Percentiles rank a stretch among this genome's conserved stretches.
Evolutionary conservation across 2,797 vertebrate species (phyloP).

Genomic region (Echeneis naucrates): DNA sequence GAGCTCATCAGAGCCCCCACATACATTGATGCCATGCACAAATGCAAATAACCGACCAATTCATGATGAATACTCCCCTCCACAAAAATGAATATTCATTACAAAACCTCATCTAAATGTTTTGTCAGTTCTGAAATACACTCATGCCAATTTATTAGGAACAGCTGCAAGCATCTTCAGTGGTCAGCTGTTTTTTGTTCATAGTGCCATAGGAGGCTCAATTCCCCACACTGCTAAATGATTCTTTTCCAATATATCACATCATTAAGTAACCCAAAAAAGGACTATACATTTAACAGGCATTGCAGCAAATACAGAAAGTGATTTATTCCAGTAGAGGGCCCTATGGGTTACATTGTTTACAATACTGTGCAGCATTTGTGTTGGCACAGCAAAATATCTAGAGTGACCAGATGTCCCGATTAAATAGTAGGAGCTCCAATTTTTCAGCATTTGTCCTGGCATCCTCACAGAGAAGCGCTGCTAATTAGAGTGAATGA

Average conservation of each 20-base stretch:
- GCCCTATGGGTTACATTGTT: slow-evolving; percentile 13
- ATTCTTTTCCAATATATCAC: neutral
- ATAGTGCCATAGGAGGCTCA: neutral
- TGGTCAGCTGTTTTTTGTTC: neutral
- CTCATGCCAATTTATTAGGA: neutral
- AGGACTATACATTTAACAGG: neutral
- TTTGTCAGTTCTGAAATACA: neutral
- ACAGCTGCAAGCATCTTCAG: neutral
- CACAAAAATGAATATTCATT: neutral
- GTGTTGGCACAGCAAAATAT: slow-evolving; percentile 47
- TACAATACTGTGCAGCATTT: slow-evolving; percentile 33
- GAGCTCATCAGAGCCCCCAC: neutral
- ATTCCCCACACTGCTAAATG: neutral
- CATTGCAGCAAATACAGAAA: neutral
- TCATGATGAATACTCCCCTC: neutral
- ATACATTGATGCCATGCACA: neutral
- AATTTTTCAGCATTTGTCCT: slow-evolving; percentile 67
- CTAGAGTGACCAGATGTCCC: slow-evolving; percentile 65
- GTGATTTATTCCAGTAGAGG: neutral
- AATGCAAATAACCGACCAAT: neutral
- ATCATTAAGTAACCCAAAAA: slow-evolving; percentile 4
- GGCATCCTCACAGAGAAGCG: slow-evolving; percentile 55
- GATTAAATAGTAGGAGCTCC: slow-evolving; percentile 55
- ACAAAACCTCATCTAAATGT: neutral
- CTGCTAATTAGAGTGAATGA: slow-evolving; percentile 52